Base-by-base conservation (phyloP, 2,113 vertebrate genomes). In the Hippocampus guttulatus region DNA sequence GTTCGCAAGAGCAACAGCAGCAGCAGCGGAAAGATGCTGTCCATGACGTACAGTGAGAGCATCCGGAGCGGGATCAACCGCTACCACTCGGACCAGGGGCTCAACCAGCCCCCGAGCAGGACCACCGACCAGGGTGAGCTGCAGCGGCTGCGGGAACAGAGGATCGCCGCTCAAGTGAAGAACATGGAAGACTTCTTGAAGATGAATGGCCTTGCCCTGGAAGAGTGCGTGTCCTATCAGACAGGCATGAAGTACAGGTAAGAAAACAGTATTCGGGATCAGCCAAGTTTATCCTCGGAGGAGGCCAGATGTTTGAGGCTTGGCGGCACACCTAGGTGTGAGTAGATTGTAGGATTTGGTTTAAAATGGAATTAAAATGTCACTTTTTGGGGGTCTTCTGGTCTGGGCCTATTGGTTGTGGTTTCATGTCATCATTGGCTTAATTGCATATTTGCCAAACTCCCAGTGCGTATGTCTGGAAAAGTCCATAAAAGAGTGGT, bases 181-280 rank as follows among this genome's bases (percentile, higher is more conserved):
- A 98, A 95, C 80, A 94, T 95, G 95, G 97, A 99, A 88, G 95
- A 96, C 88, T 98, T 99, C 89, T 94, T 99, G 79, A 94, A 92
- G 89, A 98, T 95, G 95, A 96, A 98, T 40, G 93, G 96, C 79
- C 93, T 99, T 61, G 94, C 95, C 15, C 84, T 98, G 91, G 95
- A 96, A 52, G 88, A 95, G 81, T 92, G 95, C 75, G 95, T 97
- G 11, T 95, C 97, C 62, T 91, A 85, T 81, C 76, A 91, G 90
- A 98, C 96, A 0, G 96, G 97, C 90, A 99, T 99, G 97, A 96
- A 91, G 83, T 98, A 98, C 94, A 95, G 96, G 97, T 99, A 95
- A 98, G 96, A 87, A 70, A 69, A 68, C 45, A 74, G 75, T 30
- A 23, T 43, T 73, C 60, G 75, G 69, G 70, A 75, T 57, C 63